Evolutionary conservation across 2,888 invertebrate genomes (phyloP).

Genomic region (Epinotia ramella): DNA sequence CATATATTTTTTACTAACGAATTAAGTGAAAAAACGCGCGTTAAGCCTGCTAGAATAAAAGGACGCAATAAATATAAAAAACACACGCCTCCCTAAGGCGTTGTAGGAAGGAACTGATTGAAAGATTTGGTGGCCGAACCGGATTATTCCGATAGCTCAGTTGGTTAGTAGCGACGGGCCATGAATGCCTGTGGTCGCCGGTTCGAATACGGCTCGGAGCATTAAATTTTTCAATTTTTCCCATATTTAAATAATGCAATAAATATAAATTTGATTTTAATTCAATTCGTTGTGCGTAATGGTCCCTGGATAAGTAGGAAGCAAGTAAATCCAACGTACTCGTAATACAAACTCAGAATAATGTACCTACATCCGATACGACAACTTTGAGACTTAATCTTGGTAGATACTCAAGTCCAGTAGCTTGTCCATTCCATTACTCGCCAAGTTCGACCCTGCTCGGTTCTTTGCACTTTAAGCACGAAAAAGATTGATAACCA

Average conservation of each 20-base stretch:
- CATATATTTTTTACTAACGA: background rate
- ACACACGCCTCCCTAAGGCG: too few species aligned
- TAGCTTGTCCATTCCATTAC: conserved; percentile 64
- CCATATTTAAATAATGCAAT: too few species aligned
- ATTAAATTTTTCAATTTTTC: too few species aligned
- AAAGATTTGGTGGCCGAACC: too few species aligned
- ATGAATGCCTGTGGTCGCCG: too few species aligned
- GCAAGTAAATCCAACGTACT: conserved; percentile 52
- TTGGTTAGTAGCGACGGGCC: too few species aligned
- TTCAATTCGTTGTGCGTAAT: too few species aligned
- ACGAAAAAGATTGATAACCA: background rate
- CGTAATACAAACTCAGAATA: conserved; percentile 59
- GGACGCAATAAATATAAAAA: too few species aligned
- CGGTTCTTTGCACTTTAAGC: conserved; percentile 52
- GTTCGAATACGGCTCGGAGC: too few species aligned
- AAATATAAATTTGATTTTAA: background rate
- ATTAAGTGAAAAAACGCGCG: background rate
- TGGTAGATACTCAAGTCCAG: conserved; percentile 67
- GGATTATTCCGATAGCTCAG: too few species aligned
- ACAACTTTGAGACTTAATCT: conserved; percentile 77
- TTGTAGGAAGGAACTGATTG: too few species aligned
- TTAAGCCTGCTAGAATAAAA: background rate
- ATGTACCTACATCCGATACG: conserved; percentile 71
- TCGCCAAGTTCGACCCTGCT: conserved; percentile 63
- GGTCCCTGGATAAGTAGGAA: conserved; percentile 19